phyloP scores from a whole-genome alignment of 1,140 invertebrate genomes.

The Maniola jurtina region DNA sequence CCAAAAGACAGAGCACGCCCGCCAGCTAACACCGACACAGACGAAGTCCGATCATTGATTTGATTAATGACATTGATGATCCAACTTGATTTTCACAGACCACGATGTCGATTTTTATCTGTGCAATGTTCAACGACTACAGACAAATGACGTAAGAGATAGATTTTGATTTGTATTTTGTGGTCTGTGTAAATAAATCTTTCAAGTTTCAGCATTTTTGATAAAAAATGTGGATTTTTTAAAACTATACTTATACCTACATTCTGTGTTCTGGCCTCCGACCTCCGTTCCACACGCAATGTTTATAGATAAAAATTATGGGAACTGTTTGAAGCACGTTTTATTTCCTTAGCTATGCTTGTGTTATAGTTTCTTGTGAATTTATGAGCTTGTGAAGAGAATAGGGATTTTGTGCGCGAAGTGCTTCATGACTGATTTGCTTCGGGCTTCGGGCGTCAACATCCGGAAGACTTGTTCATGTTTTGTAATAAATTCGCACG shows the following conservation, averaged over 20 bases:
- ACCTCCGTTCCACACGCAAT: constrained; percentile 50
- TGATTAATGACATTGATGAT: too few relatives aligned
- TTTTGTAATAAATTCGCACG: constrained; percentile 63
- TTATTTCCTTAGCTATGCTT: constrained; percentile 38
- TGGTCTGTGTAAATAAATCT: too few relatives aligned
- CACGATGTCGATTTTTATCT: too few relatives aligned
- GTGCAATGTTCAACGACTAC: not conserved
- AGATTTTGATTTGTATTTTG: too few relatives aligned
- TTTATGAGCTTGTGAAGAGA: not conserved
- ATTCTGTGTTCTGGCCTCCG: constrained; percentile 40
- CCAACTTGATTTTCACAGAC: too few relatives aligned
- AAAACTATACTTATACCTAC: constrained; percentile 19
- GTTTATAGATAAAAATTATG: constrained; percentile 45
- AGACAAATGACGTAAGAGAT: not conserved
- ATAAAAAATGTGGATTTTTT: not conserved
- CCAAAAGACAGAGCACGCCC: too few relatives aligned
- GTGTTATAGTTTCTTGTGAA: constrained; percentile 3
- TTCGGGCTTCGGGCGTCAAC: constrained; percentile 47
- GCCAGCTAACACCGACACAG: too few relatives aligned
- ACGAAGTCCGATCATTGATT: too few relatives aligned
- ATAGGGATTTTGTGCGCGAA: constrained; percentile 14
- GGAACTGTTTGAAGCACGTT: constrained; percentile 45
- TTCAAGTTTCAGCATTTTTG: not conserved
- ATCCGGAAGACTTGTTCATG: constrained; percentile 57
- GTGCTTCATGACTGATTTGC: constrained; percentile 10